phyloP scores from a whole-genome alignment of 2,888 invertebrate species.

The Pheosia gnoma region DNA sequence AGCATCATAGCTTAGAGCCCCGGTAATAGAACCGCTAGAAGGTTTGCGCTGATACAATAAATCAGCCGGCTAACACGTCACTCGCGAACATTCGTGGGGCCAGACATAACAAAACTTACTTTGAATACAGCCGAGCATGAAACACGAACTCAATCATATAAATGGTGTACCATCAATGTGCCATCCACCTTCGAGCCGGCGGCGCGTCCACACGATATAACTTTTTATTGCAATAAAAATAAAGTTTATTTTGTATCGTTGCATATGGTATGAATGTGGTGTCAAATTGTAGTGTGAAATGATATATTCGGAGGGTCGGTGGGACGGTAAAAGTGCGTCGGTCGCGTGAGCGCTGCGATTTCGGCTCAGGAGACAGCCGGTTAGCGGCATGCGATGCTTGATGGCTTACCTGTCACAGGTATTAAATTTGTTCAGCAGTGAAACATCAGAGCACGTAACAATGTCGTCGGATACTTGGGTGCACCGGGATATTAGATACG shows the following conservation, averaged over 20 bases:
- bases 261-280: conserved; percentile 58
- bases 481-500: background rate
- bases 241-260: conserved; percentile 49
- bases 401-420: conserved; percentile 63
- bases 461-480: conserved; percentile 1
- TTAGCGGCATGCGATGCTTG: conserved; percentile 61
- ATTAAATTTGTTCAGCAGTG: conserved; percentile 63
- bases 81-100: conserved; percentile 49
- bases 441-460: conserved; percentile 35
- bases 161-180: conserved; percentile 55
- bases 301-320: conserved; percentile 66
- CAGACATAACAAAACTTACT: conserved; percentile 67
- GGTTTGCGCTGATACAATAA: conserved; percentile 52
- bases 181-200: conserved; percentile 41
- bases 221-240: conserved; percentile 33
- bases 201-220: conserved; percentile 20
- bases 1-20: conserved; percentile 51
- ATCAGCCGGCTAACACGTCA: conserved; percentile 55
- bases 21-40: conserved; percentile 47
- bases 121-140: conserved; percentile 52
- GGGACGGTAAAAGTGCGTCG: conserved; percentile 49
- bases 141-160: conserved; percentile 68
- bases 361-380: conserved; percentile 52
- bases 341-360: conserved; percentile 72
- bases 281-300: conserved; percentile 77